Percentiles rank a stretch among this genome's conserved stretches.
Evolutionary conservation across 2,888 invertebrate species (phyloP).

Genomic region (Frankliniella intonsa): DNA sequence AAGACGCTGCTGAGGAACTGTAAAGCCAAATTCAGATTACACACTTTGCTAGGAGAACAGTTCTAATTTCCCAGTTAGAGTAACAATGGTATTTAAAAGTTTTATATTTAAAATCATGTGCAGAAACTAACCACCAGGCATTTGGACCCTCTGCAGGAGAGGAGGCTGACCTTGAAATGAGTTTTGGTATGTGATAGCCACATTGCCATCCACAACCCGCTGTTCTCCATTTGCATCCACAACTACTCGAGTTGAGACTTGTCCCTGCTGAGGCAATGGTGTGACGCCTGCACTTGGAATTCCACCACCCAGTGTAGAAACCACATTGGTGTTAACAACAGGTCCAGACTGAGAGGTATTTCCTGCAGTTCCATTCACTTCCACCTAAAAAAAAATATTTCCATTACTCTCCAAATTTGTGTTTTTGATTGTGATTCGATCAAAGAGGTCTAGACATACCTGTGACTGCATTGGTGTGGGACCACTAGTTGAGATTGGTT

Average conservation of each 20-base stretch:
- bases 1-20: conserved; percentile 31
- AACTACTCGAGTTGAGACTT: background rate
- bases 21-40: background rate
- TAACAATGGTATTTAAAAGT: background rate
- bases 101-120: background rate
- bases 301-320: conserved; percentile 30
- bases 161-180: background rate
- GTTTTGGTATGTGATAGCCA: background rate
- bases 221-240: background rate
- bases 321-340: background rate
- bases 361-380: background rate
- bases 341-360: too few species aligned
- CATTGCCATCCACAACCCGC: conserved; percentile 9
- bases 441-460: background rate
- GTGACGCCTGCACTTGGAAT: conserved; percentile 27
- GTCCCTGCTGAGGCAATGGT: conserved; percentile 25
- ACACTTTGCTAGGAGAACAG: too few species aligned
- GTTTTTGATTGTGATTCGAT: background rate
- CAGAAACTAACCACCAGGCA: conserved; percentile 31
- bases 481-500: conserved; percentile 37
- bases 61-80: background rate
- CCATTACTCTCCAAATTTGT: background rate
- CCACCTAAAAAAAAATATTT: background rate
- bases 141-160: conserved; percentile 29
- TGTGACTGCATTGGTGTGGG: background rate